Evolutionary conservation across 2,888 invertebrate species (phyloP).

Genomic region (Drosophila anomalata): DNA sequence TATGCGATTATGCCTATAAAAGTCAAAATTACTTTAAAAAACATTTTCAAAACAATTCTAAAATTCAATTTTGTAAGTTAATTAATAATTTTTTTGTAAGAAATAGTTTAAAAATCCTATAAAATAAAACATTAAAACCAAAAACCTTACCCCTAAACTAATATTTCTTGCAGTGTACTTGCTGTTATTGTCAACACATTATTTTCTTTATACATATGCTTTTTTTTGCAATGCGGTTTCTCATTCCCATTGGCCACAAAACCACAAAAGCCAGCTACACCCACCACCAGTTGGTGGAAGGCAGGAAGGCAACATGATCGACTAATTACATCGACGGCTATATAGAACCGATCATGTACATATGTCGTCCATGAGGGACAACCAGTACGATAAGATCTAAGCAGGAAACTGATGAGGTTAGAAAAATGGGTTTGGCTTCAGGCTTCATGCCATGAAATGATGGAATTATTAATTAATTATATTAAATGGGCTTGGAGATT

Average conservation of each 20-base stretch:
- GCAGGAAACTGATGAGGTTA: conserved; percentile 23
- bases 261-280: conserved; percentile 14
- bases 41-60: too few species aligned
- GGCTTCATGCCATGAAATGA: background rate
- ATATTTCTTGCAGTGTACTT: background rate
- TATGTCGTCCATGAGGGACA: conserved; percentile 18
- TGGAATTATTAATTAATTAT: background rate
- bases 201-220: background rate
- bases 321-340: conserved; percentile 14
- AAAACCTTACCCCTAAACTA: too few species aligned
- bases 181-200: conserved; percentile 16
- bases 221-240: conserved; percentile 7
- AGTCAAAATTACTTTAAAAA: too few species aligned
- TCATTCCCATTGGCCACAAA: background rate
- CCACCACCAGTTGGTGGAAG: conserved; percentile 20
- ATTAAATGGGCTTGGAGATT: background rate
- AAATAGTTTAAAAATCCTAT: too few species aligned
- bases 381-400: conserved; percentile 39
- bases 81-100: too few species aligned
- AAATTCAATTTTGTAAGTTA: too few species aligned
- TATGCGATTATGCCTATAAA: too few species aligned
- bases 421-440: conserved; percentile 26
- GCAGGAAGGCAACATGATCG: conserved; percentile 1
- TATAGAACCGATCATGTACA: conserved; percentile 15
- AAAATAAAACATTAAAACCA: too few species aligned